Conservation (phyloP, 2,888 invertebrate genomes). For the Mactromeris polynyma region DNA sequence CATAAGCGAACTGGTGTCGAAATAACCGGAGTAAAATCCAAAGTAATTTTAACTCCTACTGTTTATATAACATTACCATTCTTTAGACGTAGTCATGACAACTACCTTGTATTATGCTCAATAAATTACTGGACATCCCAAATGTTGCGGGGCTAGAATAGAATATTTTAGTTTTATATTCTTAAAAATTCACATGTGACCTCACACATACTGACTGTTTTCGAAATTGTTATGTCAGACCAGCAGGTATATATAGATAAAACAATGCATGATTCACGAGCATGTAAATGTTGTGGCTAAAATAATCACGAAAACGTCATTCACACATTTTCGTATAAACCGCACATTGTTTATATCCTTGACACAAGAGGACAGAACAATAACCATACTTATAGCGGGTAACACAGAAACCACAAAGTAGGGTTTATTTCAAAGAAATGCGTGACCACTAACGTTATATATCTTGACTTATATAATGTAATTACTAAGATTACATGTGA, state of each 20-base stretch:
- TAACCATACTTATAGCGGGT: neutral
- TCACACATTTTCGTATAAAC: neutral
- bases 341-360: neutral
- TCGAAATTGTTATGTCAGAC: too few species aligned
- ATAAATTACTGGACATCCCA: too few species aligned
- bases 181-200: too few species aligned
- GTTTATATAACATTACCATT: too few species aligned
- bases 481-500: neutral
- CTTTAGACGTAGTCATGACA: too few species aligned
- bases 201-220: too few species aligned
- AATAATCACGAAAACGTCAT: neutral
- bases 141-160: too few species aligned
- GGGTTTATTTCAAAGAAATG: neutral
- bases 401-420: neutral
- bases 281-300: neutral
- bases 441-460: neutral
- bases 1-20: too few species aligned
- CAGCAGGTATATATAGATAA: neutral
- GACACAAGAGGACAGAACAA: neutral
- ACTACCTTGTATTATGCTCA: too few species aligned
- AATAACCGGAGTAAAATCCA: too few species aligned
- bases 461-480: neutral
- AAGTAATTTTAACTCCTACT: too few species aligned
- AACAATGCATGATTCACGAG: neutral
- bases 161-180: too few species aligned